Evolutionary conservation across 2,888 invertebrate genomes (phyloP), one percentile per base, ranked within the genome.

Genomic region (Cryptocephalus moraei): DNA sequence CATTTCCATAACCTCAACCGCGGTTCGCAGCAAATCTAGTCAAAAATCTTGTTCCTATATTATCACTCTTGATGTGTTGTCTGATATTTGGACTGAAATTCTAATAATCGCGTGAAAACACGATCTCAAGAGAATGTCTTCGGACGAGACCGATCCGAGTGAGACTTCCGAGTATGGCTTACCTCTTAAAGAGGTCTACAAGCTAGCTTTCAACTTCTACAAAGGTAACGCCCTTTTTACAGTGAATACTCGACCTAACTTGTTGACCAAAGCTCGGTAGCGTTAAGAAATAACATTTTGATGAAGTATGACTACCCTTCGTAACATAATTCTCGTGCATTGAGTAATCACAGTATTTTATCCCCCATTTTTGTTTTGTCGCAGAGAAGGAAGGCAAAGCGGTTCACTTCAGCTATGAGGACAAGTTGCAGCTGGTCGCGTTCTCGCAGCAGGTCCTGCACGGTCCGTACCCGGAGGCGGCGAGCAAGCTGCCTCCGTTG

Each of bases 341-440:
- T 14, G 11, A 13, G 2, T 43, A 45, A 12, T 46, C 39, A 41
- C 12, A 33, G 34, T 32, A 33, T 44, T n/a, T n/a, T n/a, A n/a
- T n/a, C 22, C 22, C 6, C 22, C 22, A 46, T 44, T 46, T 39
- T 47, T n/a, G n/a, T n/a, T n/a, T 43, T 36, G 33, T 50, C 52
- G 8, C 41, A 95, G 96, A 96, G 69, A 95, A 96, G 74, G 90
- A 92, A 73, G 95, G 95, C n/a, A 96, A 95, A 75, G 96, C 94
- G 2, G 78, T 96, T 42, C 92, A 93, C 64, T 76, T 95, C 50
- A 90, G 91, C 41, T 97, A 96, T 69, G 89, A 91, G 70, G 93
- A 96, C 65, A 90, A 92, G 65, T 71, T 95, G 46, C 87, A 87
- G 65, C 73, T 97, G 52, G 88, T 95, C 12, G 95, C 95, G 1